These are phyloP conservation scores for Luperina nickerlii DNA, from an alignment of 2,888 invertebrate genomes.

Conservation along the genomic window DNA sequence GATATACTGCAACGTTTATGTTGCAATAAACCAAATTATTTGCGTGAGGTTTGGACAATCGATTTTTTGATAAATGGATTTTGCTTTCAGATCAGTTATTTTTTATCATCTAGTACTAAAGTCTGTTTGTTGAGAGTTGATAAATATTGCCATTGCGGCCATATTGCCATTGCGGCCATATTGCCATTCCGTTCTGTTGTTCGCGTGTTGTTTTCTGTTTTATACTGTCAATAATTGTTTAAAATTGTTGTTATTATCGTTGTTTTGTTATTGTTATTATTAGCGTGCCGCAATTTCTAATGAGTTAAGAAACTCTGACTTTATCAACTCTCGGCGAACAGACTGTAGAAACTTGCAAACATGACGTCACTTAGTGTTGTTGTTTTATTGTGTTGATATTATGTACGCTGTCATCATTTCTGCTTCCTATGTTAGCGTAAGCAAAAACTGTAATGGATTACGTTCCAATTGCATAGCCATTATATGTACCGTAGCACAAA, in stretches of 20 bases:
- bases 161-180: too few relatives aligned
- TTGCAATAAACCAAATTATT: constrained; percentile 8
- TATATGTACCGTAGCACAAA: neutral
- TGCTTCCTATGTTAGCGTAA: constrained; percentile 5
- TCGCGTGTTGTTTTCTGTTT: too few relatives aligned
- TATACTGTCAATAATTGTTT: too few relatives aligned
- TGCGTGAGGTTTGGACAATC: neutral
- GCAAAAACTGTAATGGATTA: constrained; percentile 36
- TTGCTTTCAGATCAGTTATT: neutral
- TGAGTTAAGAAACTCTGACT: too few relatives aligned
- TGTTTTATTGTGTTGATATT: constrained; percentile 8
- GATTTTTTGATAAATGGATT: constrained; percentile 8
- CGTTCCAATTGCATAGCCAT: constrained; percentile 10
- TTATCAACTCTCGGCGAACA: too few relatives aligned
- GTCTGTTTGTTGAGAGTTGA: too few relatives aligned
- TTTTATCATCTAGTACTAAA: neutral
- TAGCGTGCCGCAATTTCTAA: too few relatives aligned
- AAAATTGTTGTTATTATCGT: too few relatives aligned
- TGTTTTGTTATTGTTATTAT: too few relatives aligned
- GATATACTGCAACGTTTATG: constrained; percentile 24
- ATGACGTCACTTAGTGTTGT: constrained; percentile 29
- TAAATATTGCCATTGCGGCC: too few relatives aligned
- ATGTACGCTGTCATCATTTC: constrained; percentile 10
- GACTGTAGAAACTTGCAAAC: neutral
- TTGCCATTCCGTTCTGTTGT: too few relatives aligned